phyloP scores from a whole-genome alignment of 2,797 vertebrate genomes.

The Pangasius djambal region DNA sequence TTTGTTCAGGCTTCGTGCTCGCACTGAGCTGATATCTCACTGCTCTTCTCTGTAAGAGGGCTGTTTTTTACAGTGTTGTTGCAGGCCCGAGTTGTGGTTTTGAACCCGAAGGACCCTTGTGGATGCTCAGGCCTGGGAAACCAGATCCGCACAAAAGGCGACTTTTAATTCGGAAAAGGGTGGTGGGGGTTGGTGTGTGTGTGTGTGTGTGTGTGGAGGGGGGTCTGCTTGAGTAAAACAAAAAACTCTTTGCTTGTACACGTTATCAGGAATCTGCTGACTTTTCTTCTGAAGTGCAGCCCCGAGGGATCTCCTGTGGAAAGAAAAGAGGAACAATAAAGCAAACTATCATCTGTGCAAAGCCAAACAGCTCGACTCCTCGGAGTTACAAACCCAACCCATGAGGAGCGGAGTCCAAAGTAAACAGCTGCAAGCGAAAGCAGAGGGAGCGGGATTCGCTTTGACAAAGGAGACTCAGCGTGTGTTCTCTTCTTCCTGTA shows the following conservation, averaged over 20 bases:
- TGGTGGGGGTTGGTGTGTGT: not conserved
- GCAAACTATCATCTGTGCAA: constrained; percentile 51
- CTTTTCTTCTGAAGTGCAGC: constrained; percentile 59
- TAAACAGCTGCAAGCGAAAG: constrained; percentile 57
- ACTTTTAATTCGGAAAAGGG: constrained; percentile 66
- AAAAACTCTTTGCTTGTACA: constrained; percentile 69
- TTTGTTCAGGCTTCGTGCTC: constrained; percentile 50
- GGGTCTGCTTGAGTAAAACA: constrained; percentile 66
- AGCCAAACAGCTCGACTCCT: constrained; percentile 54
- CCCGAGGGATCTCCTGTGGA: constrained; percentile 63
- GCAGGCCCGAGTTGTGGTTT: constrained; percentile 53
- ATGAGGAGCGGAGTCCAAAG: constrained; percentile 48
- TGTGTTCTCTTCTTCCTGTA: constrained; percentile 23
- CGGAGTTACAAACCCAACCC: constrained; percentile 53
- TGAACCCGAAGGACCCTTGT: constrained; percentile 60
- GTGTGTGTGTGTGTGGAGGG: not conserved
- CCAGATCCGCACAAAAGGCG: constrained; percentile 61
- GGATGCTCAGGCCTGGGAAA: constrained; percentile 57
- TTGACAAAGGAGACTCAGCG: constrained; percentile 42
- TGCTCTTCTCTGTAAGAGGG: constrained; percentile 44
- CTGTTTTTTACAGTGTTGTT: constrained; percentile 58
- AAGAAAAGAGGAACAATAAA: constrained; percentile 50
- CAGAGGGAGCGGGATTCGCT: constrained; percentile 40
- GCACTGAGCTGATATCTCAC: constrained; percentile 44
- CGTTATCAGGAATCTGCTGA: constrained; percentile 73